phyloP scores from a whole-genome alignment of 2,888 invertebrate genomes.

The Ormyrus thymus region DNA sequence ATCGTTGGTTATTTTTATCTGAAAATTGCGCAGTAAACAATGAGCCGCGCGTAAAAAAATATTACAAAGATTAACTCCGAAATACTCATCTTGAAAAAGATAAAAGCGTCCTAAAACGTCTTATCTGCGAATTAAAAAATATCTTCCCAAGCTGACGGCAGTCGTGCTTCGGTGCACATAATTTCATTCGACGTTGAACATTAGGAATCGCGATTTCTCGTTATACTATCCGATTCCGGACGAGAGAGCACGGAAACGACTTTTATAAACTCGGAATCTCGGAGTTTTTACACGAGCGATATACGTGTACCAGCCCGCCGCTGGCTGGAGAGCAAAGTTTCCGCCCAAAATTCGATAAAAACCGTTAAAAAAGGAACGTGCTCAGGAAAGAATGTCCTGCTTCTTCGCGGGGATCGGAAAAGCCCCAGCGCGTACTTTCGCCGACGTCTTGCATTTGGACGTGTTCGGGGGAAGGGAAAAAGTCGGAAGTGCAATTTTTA shows the following conservation, averaged over 20 bases:
- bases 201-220: slow-evolving; percentile 27
- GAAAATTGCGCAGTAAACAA: too few species aligned
- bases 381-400: too few species aligned
- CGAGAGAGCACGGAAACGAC: slow-evolving; percentile 5
- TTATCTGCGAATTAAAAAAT: slow-evolving; percentile 1
- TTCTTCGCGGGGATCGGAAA: too few species aligned
- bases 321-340: neutral
- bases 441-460: slow-evolving; percentile 1
- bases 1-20: too few species aligned
- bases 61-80: too few species aligned
- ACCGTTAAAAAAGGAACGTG: slow-evolving; percentile 15
- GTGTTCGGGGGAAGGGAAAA: slow-evolving; percentile 7
- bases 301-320: too few species aligned
- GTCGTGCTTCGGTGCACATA: neutral
- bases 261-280: slow-evolving; percentile 31
- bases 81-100: too few species aligned
- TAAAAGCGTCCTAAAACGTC: neutral
- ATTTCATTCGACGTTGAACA: slow-evolving; percentile 14
- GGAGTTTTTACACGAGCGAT: slow-evolving; percentile 4
- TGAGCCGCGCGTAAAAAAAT: too few species aligned
- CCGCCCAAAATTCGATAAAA: slow-evolving; percentile 40
- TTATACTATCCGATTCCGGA: neutral
- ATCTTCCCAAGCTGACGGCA: slow-evolving; percentile 15
- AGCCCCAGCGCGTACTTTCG: neutral
- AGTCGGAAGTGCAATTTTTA: slow-evolving; percentile 35